Base-by-base conservation (phyloP, 1,140 invertebrate species). In the Cydia strobilella region DNA sequence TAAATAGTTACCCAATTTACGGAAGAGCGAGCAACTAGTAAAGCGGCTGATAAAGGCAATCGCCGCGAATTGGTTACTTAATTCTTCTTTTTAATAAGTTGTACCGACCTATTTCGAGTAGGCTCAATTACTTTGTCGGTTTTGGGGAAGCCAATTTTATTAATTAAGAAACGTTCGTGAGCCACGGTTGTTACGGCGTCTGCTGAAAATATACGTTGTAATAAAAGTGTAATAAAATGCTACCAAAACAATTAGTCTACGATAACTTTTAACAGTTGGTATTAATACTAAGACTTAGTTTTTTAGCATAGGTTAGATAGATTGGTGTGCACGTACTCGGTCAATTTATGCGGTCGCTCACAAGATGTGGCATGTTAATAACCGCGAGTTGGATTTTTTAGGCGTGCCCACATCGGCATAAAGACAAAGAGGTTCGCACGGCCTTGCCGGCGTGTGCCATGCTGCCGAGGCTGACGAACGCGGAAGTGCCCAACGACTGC, bases 391-490 rank as follows among this genome's bases (percentile, higher is more conserved):
- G 74, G 51, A 76, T 80, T 83, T 81, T 81, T 81, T 72, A 78
- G 74, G 20, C 42, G 66, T 76, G 75, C 76, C 77, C 75, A 76
- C 80, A 79, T 80, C 80, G 79, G 80, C 80, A 78, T 81, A 83
- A 69, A 89, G 84, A 90, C 88, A 91, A 91, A 90, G 89, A 88
- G 81, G 85, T 88, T 86, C 86, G 81, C 84, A 86, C 79, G 88
- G 82, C 89, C 89, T 91, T 90, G 89, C 63, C 69, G 80, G 79
- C 80, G 82, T 85, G 85, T 85, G 83, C 83, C 82, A 80, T 76
- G 77, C 76, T 65, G 79, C 76, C 80, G 81, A 83, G 84, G 82
- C 84, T 88, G 86, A 89, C 89, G 87, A 88, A 89, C 87, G 84
- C 87, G 88, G 88, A 90, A 91, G 82, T 75, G 76, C 76, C 82